phyloP scores from a whole-genome alignment of 1,140 invertebrate species.

The Neodiprion fabricii region DNA sequence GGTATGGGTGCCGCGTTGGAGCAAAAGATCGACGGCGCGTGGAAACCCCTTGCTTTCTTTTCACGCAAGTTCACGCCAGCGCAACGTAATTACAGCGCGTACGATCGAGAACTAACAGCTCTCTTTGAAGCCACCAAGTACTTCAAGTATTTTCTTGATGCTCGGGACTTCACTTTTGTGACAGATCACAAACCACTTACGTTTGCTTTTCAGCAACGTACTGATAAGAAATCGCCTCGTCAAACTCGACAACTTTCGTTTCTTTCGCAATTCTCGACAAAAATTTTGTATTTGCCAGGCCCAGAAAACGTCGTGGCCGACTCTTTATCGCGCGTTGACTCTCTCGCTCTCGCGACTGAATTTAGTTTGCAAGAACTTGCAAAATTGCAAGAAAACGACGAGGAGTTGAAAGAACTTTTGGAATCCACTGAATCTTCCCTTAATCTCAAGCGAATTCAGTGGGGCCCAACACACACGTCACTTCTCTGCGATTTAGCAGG shows the following conservation, averaged over 20 bases:
- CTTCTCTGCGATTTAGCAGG: no score
- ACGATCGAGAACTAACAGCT: conserved; percentile 41
- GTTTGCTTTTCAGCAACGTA: conserved; percentile 24
- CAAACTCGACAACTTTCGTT: conserved; percentile 31
- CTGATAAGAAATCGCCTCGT: conserved; percentile 8
- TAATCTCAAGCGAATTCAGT: no score
- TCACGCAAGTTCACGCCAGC: conserved; percentile 24
- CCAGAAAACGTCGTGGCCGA: conserved; percentile 37
- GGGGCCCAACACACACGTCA: no score
- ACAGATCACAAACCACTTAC: conserved; percentile 29
- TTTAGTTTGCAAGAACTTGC: not conserved
- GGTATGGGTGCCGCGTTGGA: conserved; percentile 30
- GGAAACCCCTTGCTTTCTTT: conserved; percentile 10
- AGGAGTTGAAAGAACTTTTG: conserved; percentile 16
- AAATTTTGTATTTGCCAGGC: conserved; percentile 35
- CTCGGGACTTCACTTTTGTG: conserved; percentile 25
- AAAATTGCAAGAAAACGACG: conserved; percentile 25
- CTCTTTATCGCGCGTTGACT: conserved; percentile 30
- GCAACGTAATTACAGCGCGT: conserved; percentile 40
- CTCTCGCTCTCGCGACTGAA: conserved; percentile 17
- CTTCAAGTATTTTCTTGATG: conserved; percentile 41
- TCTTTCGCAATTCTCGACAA: conserved; percentile 35
- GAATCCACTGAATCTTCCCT: no score
- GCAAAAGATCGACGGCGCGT: conserved; percentile 11
- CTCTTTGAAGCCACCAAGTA: conserved; percentile 41